Percentiles rank a stretch among this genome's conserved stretches.
These are phyloP conservation scores for Sinocyclocheilus anophthalmus DNA, from an alignment of 2,113 vertebrate genomes.

Conservation along the genomic window DNA sequence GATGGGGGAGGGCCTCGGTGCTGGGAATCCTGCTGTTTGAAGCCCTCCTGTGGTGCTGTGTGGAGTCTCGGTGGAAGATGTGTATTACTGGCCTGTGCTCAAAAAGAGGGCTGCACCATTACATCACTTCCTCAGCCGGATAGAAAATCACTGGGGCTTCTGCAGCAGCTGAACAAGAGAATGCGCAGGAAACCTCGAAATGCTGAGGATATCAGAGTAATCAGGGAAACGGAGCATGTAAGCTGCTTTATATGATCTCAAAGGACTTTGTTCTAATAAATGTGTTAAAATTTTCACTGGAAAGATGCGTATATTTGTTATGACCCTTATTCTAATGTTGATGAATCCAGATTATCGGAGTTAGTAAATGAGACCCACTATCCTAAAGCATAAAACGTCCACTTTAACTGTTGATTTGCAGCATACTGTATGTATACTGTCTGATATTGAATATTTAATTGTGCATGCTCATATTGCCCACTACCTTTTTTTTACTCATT, in stretches of 20 bases:
- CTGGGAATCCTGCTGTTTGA: conserved; percentile 77
- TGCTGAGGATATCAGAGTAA: conserved; percentile 6
- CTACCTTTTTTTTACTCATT: too few species aligned
- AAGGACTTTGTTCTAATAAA: background rate
- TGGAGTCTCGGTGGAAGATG: conserved; percentile 77
- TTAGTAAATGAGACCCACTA: background rate
- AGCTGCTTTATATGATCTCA: background rate
- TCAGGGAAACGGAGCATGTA: background rate
- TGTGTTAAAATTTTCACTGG: background rate
- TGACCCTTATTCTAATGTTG: background rate
- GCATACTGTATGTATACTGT: background rate
- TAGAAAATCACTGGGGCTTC: conserved; percentile 71
- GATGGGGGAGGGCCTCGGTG: conserved; percentile 68
- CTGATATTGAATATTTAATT: background rate
- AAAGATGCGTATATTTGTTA: background rate
- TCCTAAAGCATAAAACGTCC: background rate
- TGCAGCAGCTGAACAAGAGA: conserved; percentile 72
- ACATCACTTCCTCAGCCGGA: conserved; percentile 66
- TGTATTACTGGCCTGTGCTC: conserved; percentile 71
- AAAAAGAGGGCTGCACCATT: conserved; percentile 64
- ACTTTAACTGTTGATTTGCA: background rate
- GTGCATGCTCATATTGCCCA: background rate
- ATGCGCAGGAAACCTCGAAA: conserved; percentile 46
- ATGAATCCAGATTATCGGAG: background rate
- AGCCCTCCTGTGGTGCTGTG: conserved; percentile 70